Conservation (phyloP, 2,797 vertebrate genomes). For the Cichlasoma orientale region DNA sequence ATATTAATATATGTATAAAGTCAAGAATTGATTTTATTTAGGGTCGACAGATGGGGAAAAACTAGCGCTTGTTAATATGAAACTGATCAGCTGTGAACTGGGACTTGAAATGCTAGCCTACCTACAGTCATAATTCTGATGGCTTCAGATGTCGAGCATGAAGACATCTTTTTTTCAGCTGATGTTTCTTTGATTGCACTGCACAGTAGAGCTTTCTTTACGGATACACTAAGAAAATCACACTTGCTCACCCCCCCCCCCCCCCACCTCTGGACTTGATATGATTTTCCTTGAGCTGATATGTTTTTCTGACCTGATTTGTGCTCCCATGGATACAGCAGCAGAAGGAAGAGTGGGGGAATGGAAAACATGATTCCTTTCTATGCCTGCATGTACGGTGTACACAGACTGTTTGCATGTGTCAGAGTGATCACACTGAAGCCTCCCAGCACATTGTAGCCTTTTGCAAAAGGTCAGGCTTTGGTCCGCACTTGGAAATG, state of each 20-base stretch:
- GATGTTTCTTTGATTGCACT: slow-evolving; percentile 10
- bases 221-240: slow-evolving; percentile 1
- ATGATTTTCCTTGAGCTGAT: slow-evolving; percentile 45
- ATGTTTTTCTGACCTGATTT: slow-evolving; percentile 66
- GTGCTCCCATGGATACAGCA: slow-evolving; percentile 63
- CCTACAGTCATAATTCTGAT: slow-evolving; percentile 5
- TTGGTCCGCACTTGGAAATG: slow-evolving; percentile 44
- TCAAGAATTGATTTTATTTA: not conserved
- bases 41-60: not conserved
- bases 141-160: not conserved
- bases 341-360: slow-evolving; percentile 31
- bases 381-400: slow-evolving; percentile 27
- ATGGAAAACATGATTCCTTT: slow-evolving; percentile 65
- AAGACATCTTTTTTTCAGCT: not conserved
- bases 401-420: slow-evolving; percentile 23
- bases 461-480: slow-evolving; percentile 58
- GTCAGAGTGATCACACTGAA: slow-evolving; percentile 52
- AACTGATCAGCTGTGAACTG: not conserved
- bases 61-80: not conserved
- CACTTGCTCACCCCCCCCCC: slow-evolving; percentile 15
- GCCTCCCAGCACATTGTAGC: slow-evolving; percentile 38
- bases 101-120: not conserved
- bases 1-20: not conserved
- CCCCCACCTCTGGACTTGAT: slow-evolving; percentile 9
- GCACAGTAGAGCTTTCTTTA: not conserved